These are phyloP conservation scores for Digitonthophagus gazella DNA, from an alignment of 2,888 invertebrate species.

Conservation along the genomic window DNA sequence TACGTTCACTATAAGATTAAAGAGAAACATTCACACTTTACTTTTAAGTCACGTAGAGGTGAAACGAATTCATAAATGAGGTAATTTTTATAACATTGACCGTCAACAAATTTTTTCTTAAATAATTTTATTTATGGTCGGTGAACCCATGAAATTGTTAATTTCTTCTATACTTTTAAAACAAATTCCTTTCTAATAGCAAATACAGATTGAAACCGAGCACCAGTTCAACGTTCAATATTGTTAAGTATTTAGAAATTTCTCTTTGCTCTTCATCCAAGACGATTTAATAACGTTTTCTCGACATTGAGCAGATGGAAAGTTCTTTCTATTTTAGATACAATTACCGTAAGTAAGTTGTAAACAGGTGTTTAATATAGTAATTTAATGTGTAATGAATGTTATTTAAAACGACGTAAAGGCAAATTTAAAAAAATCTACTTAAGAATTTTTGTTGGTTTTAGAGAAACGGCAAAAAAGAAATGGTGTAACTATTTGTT, in stretches of 20 bases:
- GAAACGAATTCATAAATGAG: neutral
- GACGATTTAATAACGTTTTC: neutral
- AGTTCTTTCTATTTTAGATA: neutral
- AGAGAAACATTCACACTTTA: neutral
- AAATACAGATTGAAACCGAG: no score
- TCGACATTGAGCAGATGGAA: neutral
- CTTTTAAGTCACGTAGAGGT: neutral
- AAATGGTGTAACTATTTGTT: neutral
- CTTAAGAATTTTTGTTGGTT: no score
- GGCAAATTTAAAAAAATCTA: no score
- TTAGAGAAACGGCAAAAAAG: neutral
- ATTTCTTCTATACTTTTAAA: no score
- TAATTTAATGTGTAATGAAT: no score
- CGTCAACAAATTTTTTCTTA: neutral
- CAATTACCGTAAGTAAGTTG: neutral
- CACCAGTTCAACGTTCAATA: no score
- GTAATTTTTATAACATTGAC: neutral
- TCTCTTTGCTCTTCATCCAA: neutral
- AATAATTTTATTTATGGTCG: neutral
- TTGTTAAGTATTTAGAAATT: neutral
- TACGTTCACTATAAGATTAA: neutral
- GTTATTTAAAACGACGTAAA: no score
- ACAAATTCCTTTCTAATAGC: no score
- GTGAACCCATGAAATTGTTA: neutral
- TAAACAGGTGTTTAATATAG: no score